Evolutionary conservation across 2,888 invertebrate genomes (phyloP).

Genomic region (Hyppa rectilinea): DNA sequence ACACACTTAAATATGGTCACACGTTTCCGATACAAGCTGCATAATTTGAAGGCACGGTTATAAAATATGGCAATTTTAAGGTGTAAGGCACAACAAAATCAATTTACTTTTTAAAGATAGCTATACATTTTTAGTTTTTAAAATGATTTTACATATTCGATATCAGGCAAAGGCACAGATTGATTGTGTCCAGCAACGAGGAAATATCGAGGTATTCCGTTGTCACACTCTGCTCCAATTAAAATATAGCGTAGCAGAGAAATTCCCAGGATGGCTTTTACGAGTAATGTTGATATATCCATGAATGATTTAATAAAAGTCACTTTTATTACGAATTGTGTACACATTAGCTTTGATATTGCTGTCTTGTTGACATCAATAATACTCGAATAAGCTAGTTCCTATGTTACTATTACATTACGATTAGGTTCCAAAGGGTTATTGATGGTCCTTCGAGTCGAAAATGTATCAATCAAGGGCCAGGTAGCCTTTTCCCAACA

Average conservation of each 20-base stretch:
- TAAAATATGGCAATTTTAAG: background rate
- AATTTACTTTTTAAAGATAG: background rate
- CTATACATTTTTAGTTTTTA: background rate
- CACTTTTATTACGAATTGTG: background rate
- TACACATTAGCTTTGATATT: background rate
- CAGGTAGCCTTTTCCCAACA: too few relatives aligned
- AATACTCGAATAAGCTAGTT: background rate
- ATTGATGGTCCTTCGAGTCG: background rate
- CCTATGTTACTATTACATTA: too few relatives aligned
- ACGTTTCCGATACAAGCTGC: too few relatives aligned
- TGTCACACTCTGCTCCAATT: conserved; percentile 11
- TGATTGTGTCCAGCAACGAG: background rate
- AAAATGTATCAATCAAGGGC: too few relatives aligned
- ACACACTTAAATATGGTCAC: too few relatives aligned
- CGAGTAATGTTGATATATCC: background rate
- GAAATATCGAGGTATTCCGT: background rate
- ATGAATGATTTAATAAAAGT: background rate
- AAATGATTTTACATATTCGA: background rate
- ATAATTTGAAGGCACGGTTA: background rate
- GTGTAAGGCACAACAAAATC: background rate
- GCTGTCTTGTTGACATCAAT: background rate
- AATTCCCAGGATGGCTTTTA: background rate
- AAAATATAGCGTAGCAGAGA: background rate
- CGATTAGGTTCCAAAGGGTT: background rate
- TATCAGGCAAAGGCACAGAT: background rate